Base-by-base conservation (phyloP, 2,888 invertebrate species). In the Torymus auratus region DNA sequence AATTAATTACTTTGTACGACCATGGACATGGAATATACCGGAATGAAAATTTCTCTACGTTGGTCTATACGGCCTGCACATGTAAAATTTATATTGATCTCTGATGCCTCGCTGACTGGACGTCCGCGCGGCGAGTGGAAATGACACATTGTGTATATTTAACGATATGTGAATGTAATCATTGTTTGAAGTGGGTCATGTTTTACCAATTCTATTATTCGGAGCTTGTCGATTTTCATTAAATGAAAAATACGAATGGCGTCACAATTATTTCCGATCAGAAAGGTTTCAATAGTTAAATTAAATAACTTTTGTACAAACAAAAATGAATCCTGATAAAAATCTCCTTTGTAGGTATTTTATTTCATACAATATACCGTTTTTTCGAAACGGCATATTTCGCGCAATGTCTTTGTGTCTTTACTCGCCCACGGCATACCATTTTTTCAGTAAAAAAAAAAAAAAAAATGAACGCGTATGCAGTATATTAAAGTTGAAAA, bases 81-180 rank as follows among this genome's bases (percentile, higher is more conserved):
- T 68, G 78, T 56, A 53, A 69, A 69, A 58, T 72, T 53, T 77
- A n/a, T 60, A 81, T 78, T 50, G 74, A 73, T 73, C 69, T 1
- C 56, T 12, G 23, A 20, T n/a, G 62, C 62, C 56, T 20, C 55
- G 28, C 41, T 17, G 52, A 52, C 64, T 75, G 65, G 58, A 75
- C 70, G 65, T 65, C 20, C 65, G 52, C 65, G 52, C 15, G 56
- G 15, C 23, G 17, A 73, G 20, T 81, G 67, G 56, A 61, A 71
- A 74, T 75, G 75, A 71, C 71, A 60, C 50, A 78, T 78, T 70
- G 78, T 70, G 15, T 68, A 62, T 61, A 72, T 76, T 80, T 76
- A 68, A 72, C 68, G 71, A 56, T 67, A 50, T 65, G 68, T 50
- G 72, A 72, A 67, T 72, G 68, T 69, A 81, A 81, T 78, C 53